These are phyloP conservation scores for Chrysolina oricalcia DNA, from an alignment of 2,888 invertebrate genomes.

Conservation along the genomic window DNA sequence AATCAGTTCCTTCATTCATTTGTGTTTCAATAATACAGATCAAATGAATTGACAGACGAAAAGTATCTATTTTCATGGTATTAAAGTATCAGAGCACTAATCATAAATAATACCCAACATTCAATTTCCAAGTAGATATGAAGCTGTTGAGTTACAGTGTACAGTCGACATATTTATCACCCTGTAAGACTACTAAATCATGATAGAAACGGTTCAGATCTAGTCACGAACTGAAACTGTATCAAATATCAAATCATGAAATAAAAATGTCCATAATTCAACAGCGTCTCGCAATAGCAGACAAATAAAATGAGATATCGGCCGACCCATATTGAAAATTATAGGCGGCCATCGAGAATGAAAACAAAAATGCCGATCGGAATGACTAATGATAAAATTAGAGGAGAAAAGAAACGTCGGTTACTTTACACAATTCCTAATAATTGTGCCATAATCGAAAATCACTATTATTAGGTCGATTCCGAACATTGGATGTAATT, in stretches of 20 bases:
- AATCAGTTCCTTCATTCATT: too few species aligned
- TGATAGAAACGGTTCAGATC: slow-evolving; percentile 46
- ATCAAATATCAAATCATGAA: slow-evolving; percentile 55
- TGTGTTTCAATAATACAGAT: too few species aligned
- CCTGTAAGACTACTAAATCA: slow-evolving; percentile 33
- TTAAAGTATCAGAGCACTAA: neutral
- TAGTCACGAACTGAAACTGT: slow-evolving; percentile 59
- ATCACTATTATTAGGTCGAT: slow-evolving; percentile 43
- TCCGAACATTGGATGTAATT: slow-evolving; percentile 31
- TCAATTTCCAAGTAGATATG: slow-evolving; percentile 5
- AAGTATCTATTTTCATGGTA: neutral
- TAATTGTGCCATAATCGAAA: slow-evolving; percentile 39
- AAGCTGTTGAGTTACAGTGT: neutral
- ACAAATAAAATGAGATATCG: slow-evolving; percentile 52
- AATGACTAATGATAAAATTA: slow-evolving; percentile 43
- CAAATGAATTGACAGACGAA: neutral
- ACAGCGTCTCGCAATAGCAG: slow-evolving; percentile 53
- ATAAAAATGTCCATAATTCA: slow-evolving; percentile 58
- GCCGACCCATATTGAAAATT: slow-evolving; percentile 52
- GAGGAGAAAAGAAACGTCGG: slow-evolving; percentile 30
- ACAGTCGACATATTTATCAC: slow-evolving; percentile 21
- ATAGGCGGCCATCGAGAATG: slow-evolving; percentile 40
- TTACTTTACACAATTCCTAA: slow-evolving; percentile 41
- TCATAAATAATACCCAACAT: neutral
- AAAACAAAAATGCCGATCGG: slow-evolving; percentile 37